Percentiles rank a stretch among this genome's conserved stretches.
These are phyloP conservation scores for Otolemur crassicaudatus DNA, from an alignment of 2,797 vertebrate species.

Conservation along the genomic window DNA sequence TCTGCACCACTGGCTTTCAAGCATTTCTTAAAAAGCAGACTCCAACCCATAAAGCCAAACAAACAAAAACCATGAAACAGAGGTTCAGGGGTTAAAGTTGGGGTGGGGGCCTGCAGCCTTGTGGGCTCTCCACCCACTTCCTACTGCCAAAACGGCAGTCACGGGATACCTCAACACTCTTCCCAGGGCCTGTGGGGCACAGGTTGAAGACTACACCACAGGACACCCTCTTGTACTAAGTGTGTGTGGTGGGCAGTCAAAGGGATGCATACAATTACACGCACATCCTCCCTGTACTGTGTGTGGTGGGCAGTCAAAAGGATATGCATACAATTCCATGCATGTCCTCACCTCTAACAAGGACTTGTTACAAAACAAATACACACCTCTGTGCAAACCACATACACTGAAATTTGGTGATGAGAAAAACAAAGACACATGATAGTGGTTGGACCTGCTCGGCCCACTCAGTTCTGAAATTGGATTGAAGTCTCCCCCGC, in stretches of 20 bases:
- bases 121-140: accelerated
- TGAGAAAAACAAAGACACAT: not conserved
- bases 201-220: accelerated
- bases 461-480: not conserved
- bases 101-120: not conserved
- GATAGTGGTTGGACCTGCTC: not conserved
- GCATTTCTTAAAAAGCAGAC: constrained; percentile 1
- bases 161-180: too few relatives aligned
- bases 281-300: not conserved
- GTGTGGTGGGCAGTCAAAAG: too few relatives aligned
- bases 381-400: not conserved
- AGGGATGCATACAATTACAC: too few relatives aligned
- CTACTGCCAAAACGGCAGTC: not conserved
- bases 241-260: too few relatives aligned
- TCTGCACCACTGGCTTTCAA: constrained; percentile 46
- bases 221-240: accelerated
- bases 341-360: not conserved
- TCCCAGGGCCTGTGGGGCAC: accelerated
- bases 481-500: not conserved
- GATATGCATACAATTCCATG: too few relatives aligned
- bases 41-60: not conserved
- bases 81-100: not conserved
- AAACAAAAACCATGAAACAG: not conserved
- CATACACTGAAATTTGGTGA: not conserved
- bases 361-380: not conserved